These are phyloP conservation scores for Saccostrea cuccullata DNA, from an alignment of 1,140 invertebrate genomes.

Conservation along the genomic window DNA sequence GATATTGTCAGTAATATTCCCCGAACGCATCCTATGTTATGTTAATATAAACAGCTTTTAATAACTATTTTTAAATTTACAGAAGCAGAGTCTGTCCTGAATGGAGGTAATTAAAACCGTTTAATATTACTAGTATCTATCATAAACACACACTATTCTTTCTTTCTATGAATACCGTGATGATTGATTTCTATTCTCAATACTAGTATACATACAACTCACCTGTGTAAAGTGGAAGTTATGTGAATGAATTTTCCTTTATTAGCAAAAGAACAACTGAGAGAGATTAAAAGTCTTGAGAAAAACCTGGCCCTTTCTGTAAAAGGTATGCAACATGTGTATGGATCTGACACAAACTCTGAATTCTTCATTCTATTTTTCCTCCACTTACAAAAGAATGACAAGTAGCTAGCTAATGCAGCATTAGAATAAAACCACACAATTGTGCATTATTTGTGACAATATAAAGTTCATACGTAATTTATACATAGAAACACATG, in stretches of 20 bases:
- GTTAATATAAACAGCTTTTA: too few relatives aligned
- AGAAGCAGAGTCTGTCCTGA: slow-evolving; percentile 12
- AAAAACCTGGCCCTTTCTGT: not conserved
- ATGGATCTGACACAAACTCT: not conserved
- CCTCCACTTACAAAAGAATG: too few relatives aligned
- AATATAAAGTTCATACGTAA: too few relatives aligned
- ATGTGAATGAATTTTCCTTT: not conserved
- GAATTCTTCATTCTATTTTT: not conserved
- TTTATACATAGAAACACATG: too few relatives aligned
- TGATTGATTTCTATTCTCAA: not conserved
- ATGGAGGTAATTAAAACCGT: not conserved
- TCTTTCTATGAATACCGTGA: not conserved
- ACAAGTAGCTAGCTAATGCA: too few relatives aligned
- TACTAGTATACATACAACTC: not conserved
- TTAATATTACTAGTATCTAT: too few relatives aligned
- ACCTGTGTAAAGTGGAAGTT: not conserved
- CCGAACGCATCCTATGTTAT: too few relatives aligned
- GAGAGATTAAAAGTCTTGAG: slow-evolving; percentile 14
- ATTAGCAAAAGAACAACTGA: slow-evolving; percentile 4
- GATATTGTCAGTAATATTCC: too few relatives aligned
- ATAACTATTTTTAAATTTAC: not conserved
- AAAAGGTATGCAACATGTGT: not conserved
- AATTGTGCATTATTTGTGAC: too few relatives aligned
- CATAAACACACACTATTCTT: too few relatives aligned
- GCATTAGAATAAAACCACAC: too few relatives aligned